Conservation (phyloP, 2,113 vertebrate genomes). For the Grantiella picta region DNA sequence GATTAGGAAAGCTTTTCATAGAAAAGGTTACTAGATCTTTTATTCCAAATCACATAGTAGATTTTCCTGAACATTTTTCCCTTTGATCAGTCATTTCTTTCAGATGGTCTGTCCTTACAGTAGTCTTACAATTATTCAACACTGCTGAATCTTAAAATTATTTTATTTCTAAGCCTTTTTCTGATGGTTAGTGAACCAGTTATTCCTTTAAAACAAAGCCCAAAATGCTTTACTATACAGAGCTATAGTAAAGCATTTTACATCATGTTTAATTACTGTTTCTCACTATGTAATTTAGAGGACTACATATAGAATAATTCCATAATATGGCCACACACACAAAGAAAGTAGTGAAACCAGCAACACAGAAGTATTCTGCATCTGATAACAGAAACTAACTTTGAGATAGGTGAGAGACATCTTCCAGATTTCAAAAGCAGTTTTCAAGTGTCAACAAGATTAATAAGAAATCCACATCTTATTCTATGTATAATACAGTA, state of each 20-base stretch:
- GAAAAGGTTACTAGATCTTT: background rate
- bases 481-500: background rate
- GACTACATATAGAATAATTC: background rate
- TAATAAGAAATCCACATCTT: background rate
- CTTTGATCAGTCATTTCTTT: background rate
- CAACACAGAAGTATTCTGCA: background rate
- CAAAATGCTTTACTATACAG: no score
- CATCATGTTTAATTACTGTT: background rate
- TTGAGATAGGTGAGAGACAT: background rate
- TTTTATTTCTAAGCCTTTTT: background rate
- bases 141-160: background rate
- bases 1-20: background rate
- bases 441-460: background rate
- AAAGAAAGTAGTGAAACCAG: background rate
- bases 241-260: background rate
- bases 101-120: background rate
- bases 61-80: background rate
- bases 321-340: background rate
- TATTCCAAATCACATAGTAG: background rate
- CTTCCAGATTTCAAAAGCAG: background rate
- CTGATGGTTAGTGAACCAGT: background rate
- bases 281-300: background rate
- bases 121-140: background rate
- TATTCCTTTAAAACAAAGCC: background rate
- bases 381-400: background rate